phyloP scores from a whole-genome alignment of 2,797 vertebrate species.

The Micropoecilia bifurca region DNA sequence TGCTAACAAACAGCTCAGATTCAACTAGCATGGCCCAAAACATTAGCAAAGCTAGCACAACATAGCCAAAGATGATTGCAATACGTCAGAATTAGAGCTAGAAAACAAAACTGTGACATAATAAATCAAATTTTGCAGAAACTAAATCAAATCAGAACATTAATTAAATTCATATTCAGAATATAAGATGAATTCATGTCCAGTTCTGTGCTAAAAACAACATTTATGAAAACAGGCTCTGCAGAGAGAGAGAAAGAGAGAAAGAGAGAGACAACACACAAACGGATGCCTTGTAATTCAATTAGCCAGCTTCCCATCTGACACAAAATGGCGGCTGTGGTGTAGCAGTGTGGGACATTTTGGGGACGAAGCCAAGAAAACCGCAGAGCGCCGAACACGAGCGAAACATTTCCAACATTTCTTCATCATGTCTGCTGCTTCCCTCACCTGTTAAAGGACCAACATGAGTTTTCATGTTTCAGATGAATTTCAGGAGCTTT shows the following conservation, averaged over 20 bases:
- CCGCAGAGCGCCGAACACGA: constrained; percentile 20
- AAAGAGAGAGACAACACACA: constrained; percentile 11
- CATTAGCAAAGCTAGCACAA: background rate
- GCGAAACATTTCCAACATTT: background rate
- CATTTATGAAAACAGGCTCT: constrained; percentile 3
- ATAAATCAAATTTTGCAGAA: background rate
- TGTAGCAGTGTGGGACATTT: constrained; percentile 42
- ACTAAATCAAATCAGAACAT: background rate
- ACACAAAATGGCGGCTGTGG: constrained; percentile 68
- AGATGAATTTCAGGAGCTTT: constrained; percentile 22
- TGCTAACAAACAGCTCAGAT: background rate
- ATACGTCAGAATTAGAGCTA: background rate
- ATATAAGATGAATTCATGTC: background rate
- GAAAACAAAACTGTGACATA: background rate
- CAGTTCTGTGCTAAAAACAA: constrained; percentile 4
- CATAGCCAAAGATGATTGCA: background rate
- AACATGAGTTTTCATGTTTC: background rate
- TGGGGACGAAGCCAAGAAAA: constrained; percentile 52
- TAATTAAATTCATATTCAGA: background rate
- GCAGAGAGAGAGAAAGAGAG: constrained; percentile 10
- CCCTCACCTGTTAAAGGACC: background rate
- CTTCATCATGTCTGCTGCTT: background rate
- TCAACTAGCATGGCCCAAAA: background rate
- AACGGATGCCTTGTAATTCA: constrained; percentile 50
- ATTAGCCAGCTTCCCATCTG: constrained; percentile 66